These are phyloP conservation scores for Ictalurus punctatus DNA, from an alignment of 2,113 vertebrate species.

Conservation along the genomic window DNA sequence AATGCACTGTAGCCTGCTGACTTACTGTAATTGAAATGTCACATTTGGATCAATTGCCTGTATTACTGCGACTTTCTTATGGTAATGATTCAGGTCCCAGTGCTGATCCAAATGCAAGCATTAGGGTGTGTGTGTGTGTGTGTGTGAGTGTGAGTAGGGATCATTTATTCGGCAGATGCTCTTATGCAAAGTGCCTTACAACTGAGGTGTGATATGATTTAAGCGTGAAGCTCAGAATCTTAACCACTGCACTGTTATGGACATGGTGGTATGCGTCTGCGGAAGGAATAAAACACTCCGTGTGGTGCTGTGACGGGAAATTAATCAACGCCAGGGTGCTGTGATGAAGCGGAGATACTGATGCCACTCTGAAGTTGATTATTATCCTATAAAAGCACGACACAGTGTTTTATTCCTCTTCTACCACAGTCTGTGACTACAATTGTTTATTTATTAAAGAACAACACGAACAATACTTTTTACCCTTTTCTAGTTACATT, in stretches of 20 bases:
- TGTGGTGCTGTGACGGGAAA: background rate
- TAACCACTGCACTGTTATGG: background rate
- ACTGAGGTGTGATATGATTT: background rate
- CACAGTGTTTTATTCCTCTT: background rate
- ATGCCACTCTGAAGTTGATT: background rate
- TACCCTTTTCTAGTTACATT: no score
- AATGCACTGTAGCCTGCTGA: constrained; percentile 23
- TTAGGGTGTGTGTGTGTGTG: constrained; percentile 26
- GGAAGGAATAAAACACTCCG: background rate
- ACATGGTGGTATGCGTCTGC: background rate
- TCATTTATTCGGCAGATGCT: background rate
- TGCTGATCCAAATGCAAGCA: background rate
- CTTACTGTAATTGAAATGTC: constrained; percentile 39
- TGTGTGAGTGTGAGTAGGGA: background rate
- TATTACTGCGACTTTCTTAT: constrained; percentile 25
- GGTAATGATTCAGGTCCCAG: constrained; percentile 36
- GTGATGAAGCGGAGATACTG: background rate
- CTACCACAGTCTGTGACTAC: background rate
- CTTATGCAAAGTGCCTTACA: background rate
- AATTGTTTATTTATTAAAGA: background rate
- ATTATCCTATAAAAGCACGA: background rate
- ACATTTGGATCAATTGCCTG: constrained; percentile 33
- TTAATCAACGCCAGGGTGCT: background rate
- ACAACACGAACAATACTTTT: background rate
- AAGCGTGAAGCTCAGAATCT: background rate